phyloP scores from a whole-genome alignment of 2,797 vertebrate genomes.

The Dipus sagitta region DNA sequence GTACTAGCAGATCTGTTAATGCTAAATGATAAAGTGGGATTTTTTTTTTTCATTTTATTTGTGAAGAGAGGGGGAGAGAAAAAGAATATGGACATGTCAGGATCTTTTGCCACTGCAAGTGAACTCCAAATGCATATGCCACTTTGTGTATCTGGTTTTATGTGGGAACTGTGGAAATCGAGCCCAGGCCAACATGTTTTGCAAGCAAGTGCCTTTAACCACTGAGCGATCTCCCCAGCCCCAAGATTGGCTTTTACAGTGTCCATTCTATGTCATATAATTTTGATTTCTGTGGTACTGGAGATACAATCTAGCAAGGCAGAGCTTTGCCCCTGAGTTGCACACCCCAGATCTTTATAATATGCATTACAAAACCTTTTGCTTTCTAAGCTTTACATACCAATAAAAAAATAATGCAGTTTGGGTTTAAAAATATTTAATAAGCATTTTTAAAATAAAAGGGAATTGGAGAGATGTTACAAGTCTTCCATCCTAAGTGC shows the following conservation, averaged over 20 bases:
- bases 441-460: neutral
- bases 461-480: no score
- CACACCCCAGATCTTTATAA: neutral
- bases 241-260: neutral
- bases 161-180: no score
- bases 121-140: no score
- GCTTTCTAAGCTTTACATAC: conserved; percentile 43
- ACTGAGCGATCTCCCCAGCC: no score
- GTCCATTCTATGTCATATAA: neutral
- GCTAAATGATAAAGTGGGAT: conserved; percentile 41
- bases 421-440: conserved; percentile 39
- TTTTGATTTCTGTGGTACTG: neutral
- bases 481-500: no score
- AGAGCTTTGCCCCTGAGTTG: neutral
- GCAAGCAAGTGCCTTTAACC: no score
- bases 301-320: neutral
- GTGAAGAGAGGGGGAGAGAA: no score
- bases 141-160: no score
- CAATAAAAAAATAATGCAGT: conserved; percentile 49
- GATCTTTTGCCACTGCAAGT: no score
- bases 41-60: neutral
- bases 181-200: no score
- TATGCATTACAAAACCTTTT: conserved; percentile 4
- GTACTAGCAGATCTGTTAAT: neutral
- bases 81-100: no score